These are phyloP conservation scores for Drosophila suboccidentalis DNA, from an alignment of 2,888 invertebrate genomes.

Conservation along the genomic window DNA sequence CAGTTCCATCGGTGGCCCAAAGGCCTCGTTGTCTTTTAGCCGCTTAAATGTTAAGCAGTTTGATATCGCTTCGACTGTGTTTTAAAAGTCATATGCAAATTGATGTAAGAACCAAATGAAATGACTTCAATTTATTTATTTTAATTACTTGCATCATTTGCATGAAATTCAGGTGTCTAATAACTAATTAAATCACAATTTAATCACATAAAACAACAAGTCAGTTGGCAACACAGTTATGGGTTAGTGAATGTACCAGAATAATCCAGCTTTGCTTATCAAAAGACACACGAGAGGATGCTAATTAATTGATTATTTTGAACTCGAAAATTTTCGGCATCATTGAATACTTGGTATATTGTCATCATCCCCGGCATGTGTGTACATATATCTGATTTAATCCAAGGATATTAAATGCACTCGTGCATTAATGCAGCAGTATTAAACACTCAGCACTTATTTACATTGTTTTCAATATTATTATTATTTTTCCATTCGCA, in stretches of 20 bases:
- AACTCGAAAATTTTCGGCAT: constrained; percentile 7
- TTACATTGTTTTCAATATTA: constrained; percentile 43
- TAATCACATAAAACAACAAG: constrained; percentile 4
- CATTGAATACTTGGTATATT: constrained; percentile 2
- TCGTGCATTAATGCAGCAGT: constrained; percentile 57
- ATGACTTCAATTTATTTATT: neutral
- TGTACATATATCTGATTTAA: constrained; percentile 20
- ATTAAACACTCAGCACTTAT: constrained; percentile 27
- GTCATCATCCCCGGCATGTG: neutral
- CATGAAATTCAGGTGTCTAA: neutral
- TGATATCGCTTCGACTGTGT: constrained; percentile 72
- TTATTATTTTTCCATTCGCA: constrained; percentile 7
- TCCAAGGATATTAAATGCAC: constrained; percentile 54
- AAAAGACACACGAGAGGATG: constrained; percentile 2
- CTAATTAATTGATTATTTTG: constrained; percentile 39
- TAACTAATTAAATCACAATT: constrained; percentile 5
- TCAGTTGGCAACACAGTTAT: neutral
- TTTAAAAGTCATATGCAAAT: constrained; percentile 75
- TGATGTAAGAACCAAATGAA: neutral
- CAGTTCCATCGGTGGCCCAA: constrained; percentile 50
- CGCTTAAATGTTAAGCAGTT: constrained; percentile 76
- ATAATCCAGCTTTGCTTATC: constrained; percentile 15
- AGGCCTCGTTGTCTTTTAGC: constrained; percentile 57
- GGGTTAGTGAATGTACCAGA: neutral
- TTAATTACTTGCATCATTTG: constrained; percentile 6